A percentile compares a stretch with the other conserved stretches of the same genome.
phyloP scores from a whole-genome alignment of 2,113 vertebrate genomes.

The Beaufortia kweichowensis region DNA sequence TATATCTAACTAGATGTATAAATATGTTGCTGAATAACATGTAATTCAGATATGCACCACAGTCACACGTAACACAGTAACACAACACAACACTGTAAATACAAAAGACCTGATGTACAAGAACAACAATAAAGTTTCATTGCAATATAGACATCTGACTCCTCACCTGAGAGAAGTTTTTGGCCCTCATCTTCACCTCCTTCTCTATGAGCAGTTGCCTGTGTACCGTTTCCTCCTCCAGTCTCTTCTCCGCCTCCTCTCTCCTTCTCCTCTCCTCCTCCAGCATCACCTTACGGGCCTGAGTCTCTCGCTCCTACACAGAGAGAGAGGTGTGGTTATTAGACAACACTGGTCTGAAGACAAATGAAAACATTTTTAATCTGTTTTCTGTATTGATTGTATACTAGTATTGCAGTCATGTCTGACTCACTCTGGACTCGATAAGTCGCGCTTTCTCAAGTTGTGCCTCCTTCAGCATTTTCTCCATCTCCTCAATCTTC shows the following conservation, averaged over 20 bases:
- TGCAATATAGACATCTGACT: neutral
- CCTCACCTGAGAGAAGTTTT: constrained; percentile 91
- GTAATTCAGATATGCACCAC: too few species aligned
- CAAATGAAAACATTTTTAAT: neutral
- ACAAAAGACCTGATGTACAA: neutral
- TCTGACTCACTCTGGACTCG: constrained; percentile 84
- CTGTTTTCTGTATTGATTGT: neutral
- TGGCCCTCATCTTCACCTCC: constrained; percentile 94
- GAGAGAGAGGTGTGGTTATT: neutral
- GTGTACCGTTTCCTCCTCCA: constrained; percentile 85
- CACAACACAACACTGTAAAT: neutral
- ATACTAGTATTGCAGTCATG: too few species aligned
- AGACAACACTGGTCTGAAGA: neutral
- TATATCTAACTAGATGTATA: too few species aligned
- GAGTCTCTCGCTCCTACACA: constrained; percentile 87
- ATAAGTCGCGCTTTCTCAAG: constrained; percentile 90
- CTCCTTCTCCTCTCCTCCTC: constrained; percentile 89
- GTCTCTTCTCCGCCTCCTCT: constrained; percentile 85
- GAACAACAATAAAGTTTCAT: neutral
- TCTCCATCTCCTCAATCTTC: constrained; percentile 97
- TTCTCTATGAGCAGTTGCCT: constrained; percentile 91
- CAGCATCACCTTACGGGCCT: constrained; percentile 83
- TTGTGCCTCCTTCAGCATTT: constrained; percentile 91
- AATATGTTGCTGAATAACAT: too few species aligned
- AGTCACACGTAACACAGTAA: too few species aligned